Conservation (phyloP, 2,888 invertebrate genomes). For the Antheraea assamensis region DNA sequence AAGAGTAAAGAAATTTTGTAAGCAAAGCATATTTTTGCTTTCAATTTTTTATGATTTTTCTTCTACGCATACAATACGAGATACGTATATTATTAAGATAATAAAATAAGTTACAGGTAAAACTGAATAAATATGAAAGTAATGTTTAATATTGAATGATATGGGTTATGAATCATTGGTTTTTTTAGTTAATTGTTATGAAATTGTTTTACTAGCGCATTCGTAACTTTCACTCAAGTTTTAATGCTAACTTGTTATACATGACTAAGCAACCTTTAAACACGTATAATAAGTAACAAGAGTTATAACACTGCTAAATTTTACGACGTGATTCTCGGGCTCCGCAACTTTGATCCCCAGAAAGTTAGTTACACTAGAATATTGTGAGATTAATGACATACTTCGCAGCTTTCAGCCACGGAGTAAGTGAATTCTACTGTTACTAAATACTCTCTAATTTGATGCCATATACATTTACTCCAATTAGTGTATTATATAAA, state of each 20-base stretch:
- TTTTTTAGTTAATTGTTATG: constrained; percentile 6
- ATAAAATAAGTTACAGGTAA: too few species aligned
- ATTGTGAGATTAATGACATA: constrained; percentile 17
- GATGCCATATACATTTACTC: not conserved
- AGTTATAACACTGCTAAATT: constrained; percentile 13
- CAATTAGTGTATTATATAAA: not conserved
- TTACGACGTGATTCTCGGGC: constrained; percentile 10
- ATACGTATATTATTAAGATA: too few species aligned
- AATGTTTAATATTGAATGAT: not conserved
- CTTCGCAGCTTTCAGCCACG: constrained; percentile 9
- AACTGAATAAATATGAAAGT: not conserved
- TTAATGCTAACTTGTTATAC: constrained; percentile 15
- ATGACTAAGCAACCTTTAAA: constrained; percentile 16
- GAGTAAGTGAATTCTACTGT: constrained; percentile 23
- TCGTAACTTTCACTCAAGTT: constrained; percentile 18
- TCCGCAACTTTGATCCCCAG: constrained; percentile 16
- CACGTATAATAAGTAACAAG: constrained; percentile 12
- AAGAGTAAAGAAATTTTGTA: too few species aligned
- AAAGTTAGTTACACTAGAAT: constrained; percentile 13
- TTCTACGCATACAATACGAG: too few species aligned
- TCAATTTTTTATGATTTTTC: too few species aligned
- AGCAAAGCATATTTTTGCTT: too few species aligned
- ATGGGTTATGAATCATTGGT: constrained; percentile 9
- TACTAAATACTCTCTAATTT: not conserved
- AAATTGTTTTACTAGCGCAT: constrained; percentile 11